Conservation (phyloP, 2,888 invertebrate species). For the Tipula unca region DNA sequence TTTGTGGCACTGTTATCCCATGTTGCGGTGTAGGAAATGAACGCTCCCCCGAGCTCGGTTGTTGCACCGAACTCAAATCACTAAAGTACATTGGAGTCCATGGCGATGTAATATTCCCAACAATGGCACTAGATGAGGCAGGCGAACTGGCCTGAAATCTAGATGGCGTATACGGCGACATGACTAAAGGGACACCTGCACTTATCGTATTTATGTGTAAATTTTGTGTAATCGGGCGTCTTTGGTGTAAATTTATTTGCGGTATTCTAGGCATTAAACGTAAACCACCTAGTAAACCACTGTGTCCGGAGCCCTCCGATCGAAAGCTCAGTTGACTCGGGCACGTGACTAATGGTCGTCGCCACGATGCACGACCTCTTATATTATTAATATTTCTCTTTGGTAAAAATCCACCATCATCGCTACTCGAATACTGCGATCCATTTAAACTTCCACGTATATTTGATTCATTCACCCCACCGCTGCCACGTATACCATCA, state of each 20-base stretch:
- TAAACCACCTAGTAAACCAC: slow-evolving; percentile 35
- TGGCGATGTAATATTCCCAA: slow-evolving; percentile 47
- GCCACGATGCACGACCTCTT: slow-evolving; percentile 53
- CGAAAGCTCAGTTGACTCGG: slow-evolving; percentile 60
- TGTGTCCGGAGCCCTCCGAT: slow-evolving; percentile 54
- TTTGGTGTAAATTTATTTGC: slow-evolving; percentile 34
- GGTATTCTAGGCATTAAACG: slow-evolving; percentile 28
- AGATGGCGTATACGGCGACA: slow-evolving; percentile 41
- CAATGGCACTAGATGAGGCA: slow-evolving; percentile 50
- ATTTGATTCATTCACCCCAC: slow-evolving; percentile 30
- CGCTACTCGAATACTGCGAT: slow-evolving; percentile 55
- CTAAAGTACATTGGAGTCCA: slow-evolving; percentile 72
- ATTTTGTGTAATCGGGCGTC: slow-evolving; percentile 33
- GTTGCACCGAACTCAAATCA: slow-evolving; percentile 78
- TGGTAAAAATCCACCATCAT: slow-evolving; percentile 78
- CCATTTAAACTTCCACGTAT: slow-evolving; percentile 48
- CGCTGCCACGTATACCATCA: slow-evolving; percentile 26
- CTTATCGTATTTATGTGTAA: slow-evolving; percentile 40
- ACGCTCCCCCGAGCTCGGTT: slow-evolving; percentile 68
- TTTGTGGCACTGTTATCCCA: slow-evolving; percentile 41
- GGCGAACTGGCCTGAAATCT: slow-evolving; percentile 59
- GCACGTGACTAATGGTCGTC: slow-evolving; percentile 53
- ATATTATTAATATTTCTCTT: slow-evolving; percentile 39
- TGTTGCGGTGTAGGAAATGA: slow-evolving; percentile 71
- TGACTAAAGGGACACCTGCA: slow-evolving; percentile 29